Evolutionary conservation across 2,888 invertebrate species (phyloP), one percentile per base, ranked within the genome.

Genomic region (Aricia artaxerxes): DNA sequence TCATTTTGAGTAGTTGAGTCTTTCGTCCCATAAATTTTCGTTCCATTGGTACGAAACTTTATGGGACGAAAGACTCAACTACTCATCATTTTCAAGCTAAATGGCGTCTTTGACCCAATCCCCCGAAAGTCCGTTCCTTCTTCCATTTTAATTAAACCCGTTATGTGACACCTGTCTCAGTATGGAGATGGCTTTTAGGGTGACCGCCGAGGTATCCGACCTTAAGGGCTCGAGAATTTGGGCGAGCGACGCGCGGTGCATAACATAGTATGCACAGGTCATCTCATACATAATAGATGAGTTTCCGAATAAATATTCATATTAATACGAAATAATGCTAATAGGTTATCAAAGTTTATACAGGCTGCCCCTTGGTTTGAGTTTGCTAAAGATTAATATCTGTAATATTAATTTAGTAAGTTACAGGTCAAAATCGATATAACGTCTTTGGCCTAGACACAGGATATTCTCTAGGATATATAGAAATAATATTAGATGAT

Each of bases 221-320:
- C 53, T 76, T 76, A 35, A 76, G 76, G 76, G 76, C 75, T 75
- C 49, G 53, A 53, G 76, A 76, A 76, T 76, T 76, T 76, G 76
- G 57, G 53, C 76, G 49, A 53, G 75, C 75, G 49, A 76, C 76
- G 57, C 35, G 57, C 9, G 53, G 35, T 49, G 76, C 76, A 53
- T 76, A 76, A 76, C 35, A 53, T 53, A 76, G 53, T 24, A 16
- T 76, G 76, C 76, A 76, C 57, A 35, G 76, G 53, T 35, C 76
- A 76, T 5, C 57, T 57, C 76, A 76, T 76, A 53, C 53, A 76
- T 76, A 76, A 75, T 35, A 53, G 11, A 76, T 76, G 76, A 57
- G 76, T 13, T 35, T 13, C 35, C 53, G 53, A 76, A 76, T 76
- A 76, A 69, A 69, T 69, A 69, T 69, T 35, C 69, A 69, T 38